Conservation (phyloP, 2,797 vertebrate species). For the Phalanger gymnotis region DNA sequence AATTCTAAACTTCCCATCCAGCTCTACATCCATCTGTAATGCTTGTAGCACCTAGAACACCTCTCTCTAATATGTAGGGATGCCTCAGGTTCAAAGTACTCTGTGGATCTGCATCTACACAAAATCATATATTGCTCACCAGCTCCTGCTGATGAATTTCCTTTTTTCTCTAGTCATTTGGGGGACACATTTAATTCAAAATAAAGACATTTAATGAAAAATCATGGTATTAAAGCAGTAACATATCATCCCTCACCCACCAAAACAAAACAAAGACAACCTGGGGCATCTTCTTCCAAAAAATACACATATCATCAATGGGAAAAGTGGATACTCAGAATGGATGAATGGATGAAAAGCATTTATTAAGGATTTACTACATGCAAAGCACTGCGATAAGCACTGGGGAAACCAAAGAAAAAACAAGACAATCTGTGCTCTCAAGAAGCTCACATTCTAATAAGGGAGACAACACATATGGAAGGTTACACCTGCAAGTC, state of each 20-base stretch:
- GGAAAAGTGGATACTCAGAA: background rate
- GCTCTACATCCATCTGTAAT: background rate
- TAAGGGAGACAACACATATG: no score
- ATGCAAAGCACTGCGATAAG: no score
- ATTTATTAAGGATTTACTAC: background rate
- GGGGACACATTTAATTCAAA: background rate
- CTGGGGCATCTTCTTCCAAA: background rate
- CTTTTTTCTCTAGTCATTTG: background rate
- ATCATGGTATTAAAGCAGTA: background rate
- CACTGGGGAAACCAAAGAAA: no score
- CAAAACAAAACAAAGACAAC: background rate
- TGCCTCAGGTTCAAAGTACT: background rate
- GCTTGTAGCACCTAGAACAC: background rate
- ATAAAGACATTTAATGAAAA: background rate
- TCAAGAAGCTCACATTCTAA: no score
- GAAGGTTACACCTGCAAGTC: no score
- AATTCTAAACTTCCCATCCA: background rate
- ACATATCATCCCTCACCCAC: background rate
- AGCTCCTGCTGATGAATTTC: background rate
- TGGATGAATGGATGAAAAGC: background rate
- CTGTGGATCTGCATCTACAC: background rate
- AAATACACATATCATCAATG: background rate
- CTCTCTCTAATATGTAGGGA: background rate
- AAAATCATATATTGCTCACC: background rate
- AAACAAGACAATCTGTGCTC: no score